Evolutionary conservation across 1,140 invertebrate genomes (phyloP).

Genomic region (Diachasmimorpha longicaudata): DNA sequence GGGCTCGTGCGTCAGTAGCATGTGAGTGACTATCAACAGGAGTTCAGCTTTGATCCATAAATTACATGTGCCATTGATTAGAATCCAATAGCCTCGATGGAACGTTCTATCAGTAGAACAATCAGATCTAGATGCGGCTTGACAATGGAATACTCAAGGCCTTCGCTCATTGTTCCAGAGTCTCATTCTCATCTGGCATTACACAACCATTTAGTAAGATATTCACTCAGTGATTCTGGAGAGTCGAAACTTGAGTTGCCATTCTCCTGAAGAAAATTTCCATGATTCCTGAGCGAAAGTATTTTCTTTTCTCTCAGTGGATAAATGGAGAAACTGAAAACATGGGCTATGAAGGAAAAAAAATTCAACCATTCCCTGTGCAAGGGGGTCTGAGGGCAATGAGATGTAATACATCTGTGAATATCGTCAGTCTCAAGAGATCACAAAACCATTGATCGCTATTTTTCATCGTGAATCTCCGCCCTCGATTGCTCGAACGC

Average conservation of each 20-base stretch:
- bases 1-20: background rate
- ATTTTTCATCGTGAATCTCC: slow-evolving; percentile 3
- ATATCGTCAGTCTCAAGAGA: background rate
- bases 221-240: background rate
- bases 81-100: background rate
- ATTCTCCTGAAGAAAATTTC: no score
- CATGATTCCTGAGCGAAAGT: no score
- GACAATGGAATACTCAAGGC: background rate
- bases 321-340: background rate
- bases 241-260: no score
- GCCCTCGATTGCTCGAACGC: background rate
- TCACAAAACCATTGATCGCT: background rate
- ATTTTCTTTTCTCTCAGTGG: background rate
- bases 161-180: background rate
- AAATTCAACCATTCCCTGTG: background rate
- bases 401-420: background rate
- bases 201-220: background rate
- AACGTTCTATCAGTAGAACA: background rate
- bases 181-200: background rate
- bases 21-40: background rate
- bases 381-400: background rate
- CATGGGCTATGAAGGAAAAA: background rate
- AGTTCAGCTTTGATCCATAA: background rate
- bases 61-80: background rate
- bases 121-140: background rate